Percentiles rank a stretch among this genome's conserved stretches.
Evolutionary conservation across 2,797 vertebrate genomes (phyloP).

Genomic region (Chiroxiphia lanceolata): DNA sequence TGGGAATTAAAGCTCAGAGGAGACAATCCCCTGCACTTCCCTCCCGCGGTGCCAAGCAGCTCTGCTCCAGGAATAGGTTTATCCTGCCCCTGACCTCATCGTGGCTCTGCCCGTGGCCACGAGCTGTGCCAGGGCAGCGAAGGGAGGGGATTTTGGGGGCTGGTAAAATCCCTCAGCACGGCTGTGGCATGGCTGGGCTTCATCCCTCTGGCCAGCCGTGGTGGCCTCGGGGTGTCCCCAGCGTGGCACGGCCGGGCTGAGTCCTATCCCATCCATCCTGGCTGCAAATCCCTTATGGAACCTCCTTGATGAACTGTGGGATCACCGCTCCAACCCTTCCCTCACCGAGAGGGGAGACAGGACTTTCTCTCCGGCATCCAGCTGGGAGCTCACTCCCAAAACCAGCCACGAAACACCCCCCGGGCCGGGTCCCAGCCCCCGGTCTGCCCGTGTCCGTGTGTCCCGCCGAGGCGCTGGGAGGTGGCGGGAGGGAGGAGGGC

Average conservation of each 20-base stretch:
- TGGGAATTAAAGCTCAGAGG: slow-evolving; percentile 19
- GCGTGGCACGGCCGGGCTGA: background rate
- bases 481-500: background rate
- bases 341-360: rapidly evolving
- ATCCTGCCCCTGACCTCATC: slow-evolving; percentile 9
- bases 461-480: background rate
- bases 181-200: background rate
- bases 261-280: background rate
- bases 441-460: background rate
- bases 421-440: rapidly evolving
- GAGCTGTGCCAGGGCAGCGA: background rate
- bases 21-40: background rate
- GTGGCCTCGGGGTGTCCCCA: background rate
- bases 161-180: rapidly evolving
- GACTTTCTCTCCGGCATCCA: background rate
- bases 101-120: background rate
- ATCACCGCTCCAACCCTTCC: background rate
- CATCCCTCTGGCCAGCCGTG: background rate
- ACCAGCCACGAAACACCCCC: background rate
- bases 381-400: background rate
- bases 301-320: rapidly evolving
- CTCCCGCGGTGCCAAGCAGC: background rate
- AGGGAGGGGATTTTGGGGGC: background rate
- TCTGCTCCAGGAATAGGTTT: slow-evolving; percentile 54
- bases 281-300: background rate